Conservation (phyloP, 1,140 invertebrate species). For the Agrypnia vestita region DNA sequence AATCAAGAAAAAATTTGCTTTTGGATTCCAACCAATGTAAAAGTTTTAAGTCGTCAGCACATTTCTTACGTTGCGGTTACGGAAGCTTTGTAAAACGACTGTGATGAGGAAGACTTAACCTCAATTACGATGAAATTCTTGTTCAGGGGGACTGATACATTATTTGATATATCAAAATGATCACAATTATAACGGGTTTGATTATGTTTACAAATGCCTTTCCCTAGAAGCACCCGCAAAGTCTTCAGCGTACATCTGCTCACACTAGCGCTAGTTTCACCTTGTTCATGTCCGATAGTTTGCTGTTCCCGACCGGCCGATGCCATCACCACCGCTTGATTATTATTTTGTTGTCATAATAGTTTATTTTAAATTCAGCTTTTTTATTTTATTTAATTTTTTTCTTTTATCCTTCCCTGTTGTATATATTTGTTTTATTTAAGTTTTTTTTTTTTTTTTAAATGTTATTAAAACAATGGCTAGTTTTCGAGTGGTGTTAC, state of each 20-base stretch:
- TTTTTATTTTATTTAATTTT: slow-evolving; percentile 14
- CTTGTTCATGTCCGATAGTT: slow-evolving; percentile 19
- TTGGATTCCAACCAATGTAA: no score
- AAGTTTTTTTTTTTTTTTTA: not conserved
- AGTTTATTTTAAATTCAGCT: not conserved
- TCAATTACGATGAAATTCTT: no score
- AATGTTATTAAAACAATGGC: not conserved
- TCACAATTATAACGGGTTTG: no score
- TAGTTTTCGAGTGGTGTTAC: no score
- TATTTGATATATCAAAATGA: no score
- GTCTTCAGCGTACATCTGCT: not conserved
- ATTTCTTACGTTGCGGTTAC: no score
- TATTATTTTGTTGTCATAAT: slow-evolving; percentile 20
- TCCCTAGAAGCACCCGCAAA: not conserved
- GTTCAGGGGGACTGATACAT: no score
- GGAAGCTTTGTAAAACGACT: no score
- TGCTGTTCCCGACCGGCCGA: not conserved
- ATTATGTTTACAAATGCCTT: no score
- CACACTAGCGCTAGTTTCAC: not conserved
- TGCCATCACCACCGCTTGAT: slow-evolving; percentile 13
- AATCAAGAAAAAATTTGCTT: no score
- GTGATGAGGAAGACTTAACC: no score
- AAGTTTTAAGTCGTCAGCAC: no score
- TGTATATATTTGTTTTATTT: slow-evolving; percentile 17
- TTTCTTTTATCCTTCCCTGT: slow-evolving; percentile 6